phyloP scores from a whole-genome alignment of 2,888 invertebrate species.

The Melanostoma mellinum region DNA sequence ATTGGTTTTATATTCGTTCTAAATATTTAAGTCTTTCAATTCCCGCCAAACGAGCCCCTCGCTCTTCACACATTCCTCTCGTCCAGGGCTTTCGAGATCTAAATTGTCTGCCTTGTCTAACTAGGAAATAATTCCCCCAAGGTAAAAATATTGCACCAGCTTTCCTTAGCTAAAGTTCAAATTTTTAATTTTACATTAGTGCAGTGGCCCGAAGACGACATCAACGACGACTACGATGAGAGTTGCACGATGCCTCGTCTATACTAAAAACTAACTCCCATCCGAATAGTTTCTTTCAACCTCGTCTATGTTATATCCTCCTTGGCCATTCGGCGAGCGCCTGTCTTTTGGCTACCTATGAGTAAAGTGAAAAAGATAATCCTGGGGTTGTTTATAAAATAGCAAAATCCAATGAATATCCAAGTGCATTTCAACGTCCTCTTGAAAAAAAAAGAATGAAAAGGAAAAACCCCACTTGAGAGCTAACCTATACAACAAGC shows the following conservation, averaged over 20 bases:
- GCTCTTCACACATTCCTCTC: neutral
- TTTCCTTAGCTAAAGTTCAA: conserved; percentile 43
- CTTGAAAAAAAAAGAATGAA: neutral
- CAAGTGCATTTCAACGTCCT: conserved; percentile 62
- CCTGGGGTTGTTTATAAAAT: conserved; percentile 70
- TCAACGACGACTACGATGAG: neutral
- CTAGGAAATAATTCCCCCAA: conserved; percentile 24
- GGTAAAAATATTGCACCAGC: conserved; percentile 48
- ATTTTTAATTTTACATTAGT: conserved; percentile 57
- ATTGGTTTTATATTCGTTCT: conserved; percentile 47
- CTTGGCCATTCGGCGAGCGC: neutral
- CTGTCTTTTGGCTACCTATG: conserved; percentile 21
- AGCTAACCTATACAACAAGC: conserved; percentile 3
- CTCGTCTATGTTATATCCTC: neutral
- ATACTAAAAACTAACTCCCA: conserved; percentile 5
- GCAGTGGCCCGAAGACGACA: conserved; percentile 10
- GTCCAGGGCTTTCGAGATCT: neutral
- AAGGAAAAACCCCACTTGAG: conserved; percentile 6
- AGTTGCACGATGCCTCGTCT: conserved; percentile 16
- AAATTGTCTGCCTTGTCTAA: conserved; percentile 14
- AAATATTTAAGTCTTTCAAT: conserved; percentile 51
- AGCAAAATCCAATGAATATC: conserved; percentile 71
- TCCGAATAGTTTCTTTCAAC: conserved; percentile 8
- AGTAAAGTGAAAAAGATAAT: conserved; percentile 65
- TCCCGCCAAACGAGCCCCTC: neutral